Evolutionary conservation across 2,888 invertebrate genomes (phyloP).

Genomic region (Sminthurinus aureus): DNA sequence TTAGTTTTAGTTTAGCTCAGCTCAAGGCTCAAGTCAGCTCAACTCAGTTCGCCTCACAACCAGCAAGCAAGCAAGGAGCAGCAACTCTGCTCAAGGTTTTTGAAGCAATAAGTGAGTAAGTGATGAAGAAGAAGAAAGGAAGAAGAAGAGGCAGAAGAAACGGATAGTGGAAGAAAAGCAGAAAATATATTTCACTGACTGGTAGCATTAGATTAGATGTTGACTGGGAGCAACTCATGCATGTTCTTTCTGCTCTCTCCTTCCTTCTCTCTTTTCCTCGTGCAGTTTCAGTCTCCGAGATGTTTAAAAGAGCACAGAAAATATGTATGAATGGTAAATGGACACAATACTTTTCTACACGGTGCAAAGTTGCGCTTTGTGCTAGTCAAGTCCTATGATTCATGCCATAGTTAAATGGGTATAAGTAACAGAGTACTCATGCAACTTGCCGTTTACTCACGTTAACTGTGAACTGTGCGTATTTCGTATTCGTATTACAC

Average conservation of each 20-base stretch:
- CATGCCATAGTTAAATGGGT: slow-evolving; percentile 14
- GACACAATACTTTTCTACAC: background rate
- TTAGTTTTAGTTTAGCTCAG: no score
- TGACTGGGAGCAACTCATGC: slow-evolving; percentile 24
- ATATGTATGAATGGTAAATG: no score
- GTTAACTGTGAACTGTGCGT: no score
- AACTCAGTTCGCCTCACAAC: no score
- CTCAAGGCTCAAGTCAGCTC: no score
- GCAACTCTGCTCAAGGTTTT: background rate
- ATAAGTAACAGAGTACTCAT: background rate
- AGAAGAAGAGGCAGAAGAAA: background rate
- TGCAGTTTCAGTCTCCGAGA: background rate
- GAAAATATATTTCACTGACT: slow-evolving; percentile 28
- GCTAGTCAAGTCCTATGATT: slow-evolving; percentile 10
- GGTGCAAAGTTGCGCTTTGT: background rate
- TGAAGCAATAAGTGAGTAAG: background rate
- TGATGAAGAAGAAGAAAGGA: background rate
- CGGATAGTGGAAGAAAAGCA: no score
- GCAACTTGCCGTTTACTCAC: background rate
- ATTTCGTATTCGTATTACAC: no score
- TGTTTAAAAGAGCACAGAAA: no score
- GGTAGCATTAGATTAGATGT: slow-evolving; percentile 17
- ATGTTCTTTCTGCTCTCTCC: slow-evolving; percentile 14
- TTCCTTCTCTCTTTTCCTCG: background rate
- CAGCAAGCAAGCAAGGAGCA: no score